Base-by-base conservation (phyloP, 2,888 invertebrate genomes). In the Drepana falcataria region DNA sequence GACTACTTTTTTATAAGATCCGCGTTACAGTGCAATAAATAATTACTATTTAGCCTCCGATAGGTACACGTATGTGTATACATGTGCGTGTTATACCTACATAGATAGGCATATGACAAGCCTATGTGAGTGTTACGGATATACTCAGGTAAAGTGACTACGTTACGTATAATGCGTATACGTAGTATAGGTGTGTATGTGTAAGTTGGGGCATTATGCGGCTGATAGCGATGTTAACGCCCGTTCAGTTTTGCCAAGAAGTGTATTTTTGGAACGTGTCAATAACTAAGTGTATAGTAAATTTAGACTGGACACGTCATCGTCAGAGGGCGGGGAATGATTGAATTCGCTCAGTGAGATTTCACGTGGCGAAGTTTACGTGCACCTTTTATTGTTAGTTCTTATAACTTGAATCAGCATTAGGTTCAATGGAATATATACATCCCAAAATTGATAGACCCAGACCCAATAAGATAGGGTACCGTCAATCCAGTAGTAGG, bases 241-340 rank as follows among this genome's bases (percentile, higher is more conserved):
- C 89, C 90, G 87, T 88, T 85, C 85, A 79, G 89, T 87, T 89
- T 90, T 88, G 90, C 90, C 90, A 90, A 90, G 88, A 85, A 73
- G 78, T 81, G 79, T 90, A 90, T 91, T 91, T 90, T 89, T 85
- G 88, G 90, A 88, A 83, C 89, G 85, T 88, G 90, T 90, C 91
- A 90, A 91, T 90, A 91, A 88, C 84, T 90, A 87, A 89, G 89
- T 88, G 87, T 85, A 83, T 79, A 79, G 85, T 89, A 90, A 86
- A 86, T 87, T 85, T 90, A 90, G 90, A 75, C 69, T 64, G 79
- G 83, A 83, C 85, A 85, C 87, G 87, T 89, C 89, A 89, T 80
- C 75, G 68, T 65, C 71, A 66, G 73, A 77, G 76, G 73, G 79
- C 73, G 72, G 71, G 71, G 73, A 83, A 81, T 85, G 77, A 86